A percentile compares a stretch with the other conserved stretches of the same genome.
Conservation (phyloP, 2,888 invertebrate species). For the Leucophenga montana region DNA sequence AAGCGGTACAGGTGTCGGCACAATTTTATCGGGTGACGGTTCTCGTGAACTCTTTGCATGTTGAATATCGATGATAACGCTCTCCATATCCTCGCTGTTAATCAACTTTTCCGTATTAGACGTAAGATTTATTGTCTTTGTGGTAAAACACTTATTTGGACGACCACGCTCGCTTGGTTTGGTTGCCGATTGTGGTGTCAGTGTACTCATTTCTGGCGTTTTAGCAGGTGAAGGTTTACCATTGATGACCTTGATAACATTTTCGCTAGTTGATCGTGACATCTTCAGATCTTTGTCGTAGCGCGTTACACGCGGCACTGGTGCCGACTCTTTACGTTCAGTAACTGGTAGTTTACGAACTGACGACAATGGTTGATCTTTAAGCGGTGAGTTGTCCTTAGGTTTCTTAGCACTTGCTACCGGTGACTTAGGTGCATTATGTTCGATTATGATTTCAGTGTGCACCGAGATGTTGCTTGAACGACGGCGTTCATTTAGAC, state of each 20-base stretch:
- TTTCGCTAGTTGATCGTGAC: constrained; percentile 77
- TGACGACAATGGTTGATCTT: constrained; percentile 37
- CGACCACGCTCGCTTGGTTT: constrained; percentile 56
- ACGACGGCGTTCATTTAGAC: constrained; percentile 62
- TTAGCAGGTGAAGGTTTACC: constrained; percentile 43
- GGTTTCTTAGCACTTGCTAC: constrained; percentile 35
- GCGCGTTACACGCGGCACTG: constrained; percentile 72
- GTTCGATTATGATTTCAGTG: constrained; percentile 68
- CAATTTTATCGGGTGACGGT: constrained; percentile 82
- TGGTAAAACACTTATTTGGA: constrained; percentile 74
- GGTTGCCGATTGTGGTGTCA: constrained; percentile 46
- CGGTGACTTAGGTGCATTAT: constrained; percentile 58
- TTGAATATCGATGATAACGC: constrained; percentile 80
- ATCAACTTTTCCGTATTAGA: constrained; percentile 73
- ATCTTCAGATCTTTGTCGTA: constrained; percentile 74
- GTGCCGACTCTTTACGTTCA: constrained; percentile 72
- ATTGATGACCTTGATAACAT: constrained; percentile 74
- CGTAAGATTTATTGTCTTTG: constrained; percentile 75
- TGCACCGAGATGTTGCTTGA: constrained; percentile 69
- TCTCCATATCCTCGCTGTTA: constrained; percentile 75
- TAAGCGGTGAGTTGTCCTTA: constrained; percentile 29
- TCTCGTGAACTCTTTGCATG: constrained; percentile 84
- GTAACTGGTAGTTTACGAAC: constrained; percentile 69
- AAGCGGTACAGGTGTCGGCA: constrained; percentile 79
- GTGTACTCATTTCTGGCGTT: constrained; percentile 54